A percentile compares a stretch with the other conserved stretches of the same genome.
Conservation (phyloP, 2,797 vertebrate genomes). For the Helarctos malayanus region DNA sequence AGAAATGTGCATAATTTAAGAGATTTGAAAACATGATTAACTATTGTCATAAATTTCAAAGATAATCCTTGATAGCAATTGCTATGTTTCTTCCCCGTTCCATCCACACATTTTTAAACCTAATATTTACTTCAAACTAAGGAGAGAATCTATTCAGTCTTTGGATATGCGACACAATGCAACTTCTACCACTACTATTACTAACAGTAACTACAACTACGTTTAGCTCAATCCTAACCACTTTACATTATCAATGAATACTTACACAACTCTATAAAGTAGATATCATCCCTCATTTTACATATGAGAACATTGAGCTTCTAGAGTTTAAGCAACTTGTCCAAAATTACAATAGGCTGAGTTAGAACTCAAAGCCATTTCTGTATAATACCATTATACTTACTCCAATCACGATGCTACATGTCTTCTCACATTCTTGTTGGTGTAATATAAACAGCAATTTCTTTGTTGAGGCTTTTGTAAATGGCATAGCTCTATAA, state of each 20-base stretch:
- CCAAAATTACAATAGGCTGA: neutral
- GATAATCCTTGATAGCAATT: neutral
- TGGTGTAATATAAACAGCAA: neutral
- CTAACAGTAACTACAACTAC: neutral
- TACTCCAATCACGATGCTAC: neutral
- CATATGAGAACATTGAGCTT: neutral
- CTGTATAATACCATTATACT: neutral
- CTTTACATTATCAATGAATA: neutral
- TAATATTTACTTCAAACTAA: neutral
- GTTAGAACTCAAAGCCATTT: neutral
- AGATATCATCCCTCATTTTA: neutral
- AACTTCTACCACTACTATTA: neutral
- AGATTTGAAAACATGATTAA: neutral
- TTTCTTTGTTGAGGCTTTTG: neutral
- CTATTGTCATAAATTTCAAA: slow-evolving; percentile 2
- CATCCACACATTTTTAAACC: neutral
- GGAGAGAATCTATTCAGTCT: neutral
- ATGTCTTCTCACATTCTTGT: neutral
- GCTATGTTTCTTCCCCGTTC: neutral
- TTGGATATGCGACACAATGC: neutral
- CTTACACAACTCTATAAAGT: neutral
- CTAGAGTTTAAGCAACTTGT: neutral
- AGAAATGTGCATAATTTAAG: neutral
- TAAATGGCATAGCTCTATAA: neutral
- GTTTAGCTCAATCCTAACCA: neutral